These are phyloP conservation scores for Eucriotettix oculatus DNA, from an alignment of 2,888 invertebrate species.

Conservation along the genomic window DNA sequence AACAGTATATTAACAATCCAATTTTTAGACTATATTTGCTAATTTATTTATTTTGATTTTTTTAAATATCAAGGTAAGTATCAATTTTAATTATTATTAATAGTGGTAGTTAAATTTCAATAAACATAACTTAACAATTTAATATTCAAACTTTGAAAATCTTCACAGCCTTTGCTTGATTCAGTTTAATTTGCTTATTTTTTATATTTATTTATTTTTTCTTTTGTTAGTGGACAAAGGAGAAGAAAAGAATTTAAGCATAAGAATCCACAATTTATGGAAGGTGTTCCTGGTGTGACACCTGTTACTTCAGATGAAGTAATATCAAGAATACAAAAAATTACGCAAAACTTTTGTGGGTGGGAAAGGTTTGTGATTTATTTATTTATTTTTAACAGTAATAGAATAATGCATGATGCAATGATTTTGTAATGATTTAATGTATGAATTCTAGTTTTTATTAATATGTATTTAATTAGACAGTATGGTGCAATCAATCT, in stretches of 20 bases:
- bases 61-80: too few species aligned
- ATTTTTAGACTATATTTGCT: too few species aligned
- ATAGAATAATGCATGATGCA: not conserved
- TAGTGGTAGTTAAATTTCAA: too few species aligned
- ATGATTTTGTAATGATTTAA: not conserved
- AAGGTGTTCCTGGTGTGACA: constrained; percentile 63
- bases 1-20: too few species aligned
- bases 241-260: constrained; percentile 33
- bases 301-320: constrained; percentile 45
- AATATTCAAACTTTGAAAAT: too few species aligned
- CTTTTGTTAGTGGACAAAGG: not conserved
- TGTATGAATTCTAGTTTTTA: not conserved
- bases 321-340: constrained; percentile 49
- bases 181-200: constrained; percentile 5
- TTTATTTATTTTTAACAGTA: constrained; percentile 1
- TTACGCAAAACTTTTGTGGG: constrained; percentile 60
- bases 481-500: too few species aligned
- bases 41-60: too few species aligned
- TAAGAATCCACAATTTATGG: constrained; percentile 65
- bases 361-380: constrained; percentile 41
- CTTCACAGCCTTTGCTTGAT: not conserved
- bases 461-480: too few species aligned
- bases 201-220: not conserved
- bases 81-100: too few species aligned
- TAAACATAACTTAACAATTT: too few species aligned